Evolutionary conservation across 2,113 vertebrate genomes (phyloP).

Genomic region (Cyrtonyx montezumae): DNA sequence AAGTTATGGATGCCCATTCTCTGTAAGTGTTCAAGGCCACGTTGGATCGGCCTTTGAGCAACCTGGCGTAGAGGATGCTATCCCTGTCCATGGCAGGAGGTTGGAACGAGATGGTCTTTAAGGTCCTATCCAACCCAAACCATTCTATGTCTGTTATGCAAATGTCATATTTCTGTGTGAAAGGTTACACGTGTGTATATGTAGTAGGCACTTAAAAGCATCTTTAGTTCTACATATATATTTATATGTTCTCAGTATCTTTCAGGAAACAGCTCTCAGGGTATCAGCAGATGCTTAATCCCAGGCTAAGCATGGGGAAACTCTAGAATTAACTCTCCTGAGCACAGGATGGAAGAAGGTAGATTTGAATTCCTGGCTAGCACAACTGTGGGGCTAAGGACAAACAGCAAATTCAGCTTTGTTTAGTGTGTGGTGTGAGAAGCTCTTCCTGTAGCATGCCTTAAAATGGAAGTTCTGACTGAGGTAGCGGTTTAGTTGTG

Average conservation of each 20-base stretch:
- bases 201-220: background rate
- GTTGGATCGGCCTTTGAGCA: background rate
- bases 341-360: background rate
- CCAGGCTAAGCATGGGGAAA: background rate
- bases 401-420: background rate
- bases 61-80: background rate
- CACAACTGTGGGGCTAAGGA: background rate
- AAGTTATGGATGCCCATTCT: background rate
- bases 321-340: background rate
- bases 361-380: background rate
- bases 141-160: background rate
- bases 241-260: background rate
- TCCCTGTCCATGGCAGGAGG: background rate
- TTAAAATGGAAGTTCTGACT: constrained; percentile 66
- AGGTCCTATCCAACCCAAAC: background rate
- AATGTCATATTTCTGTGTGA: background rate
- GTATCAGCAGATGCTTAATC: background rate
- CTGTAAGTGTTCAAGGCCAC: background rate
- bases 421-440: background rate
- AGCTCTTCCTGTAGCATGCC: constrained; percentile 60
- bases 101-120: background rate
- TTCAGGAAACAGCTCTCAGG: background rate
- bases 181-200: background rate
- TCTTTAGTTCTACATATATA: background rate
- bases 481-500: constrained; percentile 67